Conservation (phyloP, 2,888 invertebrate genomes). For the Papilio gigon region DNA sequence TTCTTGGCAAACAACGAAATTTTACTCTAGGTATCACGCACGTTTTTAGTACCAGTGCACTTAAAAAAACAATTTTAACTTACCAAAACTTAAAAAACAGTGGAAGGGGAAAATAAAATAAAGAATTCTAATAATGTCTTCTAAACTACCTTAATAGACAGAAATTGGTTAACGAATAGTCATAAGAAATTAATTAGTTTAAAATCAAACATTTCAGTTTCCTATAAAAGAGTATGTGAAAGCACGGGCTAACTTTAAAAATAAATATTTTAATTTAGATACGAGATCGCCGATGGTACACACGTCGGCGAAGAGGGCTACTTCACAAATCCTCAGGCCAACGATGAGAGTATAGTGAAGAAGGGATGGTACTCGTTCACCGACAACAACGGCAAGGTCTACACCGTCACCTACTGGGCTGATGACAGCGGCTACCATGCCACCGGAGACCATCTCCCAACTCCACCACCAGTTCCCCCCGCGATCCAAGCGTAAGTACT, state of each 20-base stretch:
- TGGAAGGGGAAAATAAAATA: neutral
- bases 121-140: too few species aligned
- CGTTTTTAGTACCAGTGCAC: neutral
- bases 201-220: too few species aligned
- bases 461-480: slow-evolving; percentile 68
- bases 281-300: slow-evolving; percentile 74
- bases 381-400: slow-evolving; percentile 70
- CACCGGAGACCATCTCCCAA: slow-evolving; percentile 74
- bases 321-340: slow-evolving; percentile 61
- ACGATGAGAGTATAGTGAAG: slow-evolving; percentile 73
- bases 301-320: slow-evolving; percentile 76
- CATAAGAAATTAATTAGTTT: too few species aligned
- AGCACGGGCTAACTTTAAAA: neutral
- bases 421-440: slow-evolving; percentile 77
- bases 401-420: slow-evolving; percentile 76
- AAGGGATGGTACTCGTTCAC: slow-evolving; percentile 76
- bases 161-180: too few species aligned
- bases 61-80: neutral
- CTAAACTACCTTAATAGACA: too few species aligned
- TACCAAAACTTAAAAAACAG: too few species aligned
- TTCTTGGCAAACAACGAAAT: slow-evolving; percentile 43
- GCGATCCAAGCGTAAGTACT: slow-evolving; percentile 73
- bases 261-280: slow-evolving; percentile 54
- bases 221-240: neutral
- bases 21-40: slow-evolving; percentile 46